Conservation (phyloP, 53 echinoderm and acorn worm genomes). For the Apostichopus leukothele region DNA sequence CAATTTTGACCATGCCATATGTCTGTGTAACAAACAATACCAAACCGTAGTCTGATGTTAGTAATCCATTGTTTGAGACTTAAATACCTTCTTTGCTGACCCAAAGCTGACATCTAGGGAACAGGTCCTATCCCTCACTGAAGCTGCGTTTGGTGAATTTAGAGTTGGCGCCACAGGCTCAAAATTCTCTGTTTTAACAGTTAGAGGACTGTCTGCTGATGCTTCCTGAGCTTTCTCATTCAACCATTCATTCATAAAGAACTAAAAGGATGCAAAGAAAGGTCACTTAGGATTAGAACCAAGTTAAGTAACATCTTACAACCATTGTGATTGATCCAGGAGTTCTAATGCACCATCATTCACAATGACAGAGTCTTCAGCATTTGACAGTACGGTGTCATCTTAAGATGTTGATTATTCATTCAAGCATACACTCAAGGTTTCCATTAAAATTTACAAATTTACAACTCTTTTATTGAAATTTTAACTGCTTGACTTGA, state of each 20-base stretch:
- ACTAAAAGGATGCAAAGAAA: slow-evolving; percentile 47
- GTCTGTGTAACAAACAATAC: neutral
- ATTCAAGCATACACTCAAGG: too few relatives aligned
- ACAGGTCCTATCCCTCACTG: slow-evolving; percentile 50
- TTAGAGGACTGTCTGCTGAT: slow-evolving; percentile 76
- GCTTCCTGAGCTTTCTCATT: slow-evolving; percentile 95
- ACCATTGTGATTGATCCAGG: neutral
- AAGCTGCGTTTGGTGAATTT: slow-evolving; percentile 66
- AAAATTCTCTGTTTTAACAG: slow-evolving; percentile 82
- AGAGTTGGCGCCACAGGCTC: slow-evolving; percentile 61
- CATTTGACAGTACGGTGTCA: too few relatives aligned
- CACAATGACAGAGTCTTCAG: too few relatives aligned
- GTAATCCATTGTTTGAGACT: neutral
- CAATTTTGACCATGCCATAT: neutral
- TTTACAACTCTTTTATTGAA: too few relatives aligned
- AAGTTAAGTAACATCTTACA: neutral
- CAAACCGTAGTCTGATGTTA: neutral
- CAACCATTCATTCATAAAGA: slow-evolving; percentile 98
- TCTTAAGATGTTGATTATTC: too few relatives aligned
- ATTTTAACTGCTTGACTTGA: too few relatives aligned
- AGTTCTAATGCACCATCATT: too few relatives aligned
- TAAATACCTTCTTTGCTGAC: slow-evolving; percentile 91
- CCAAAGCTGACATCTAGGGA: slow-evolving; percentile 67
- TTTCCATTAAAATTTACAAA: too few relatives aligned
- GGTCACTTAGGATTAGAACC: neutral